Base-by-base conservation (phyloP, 2,888 invertebrate genomes). In the Odontothrips loti region DNA sequence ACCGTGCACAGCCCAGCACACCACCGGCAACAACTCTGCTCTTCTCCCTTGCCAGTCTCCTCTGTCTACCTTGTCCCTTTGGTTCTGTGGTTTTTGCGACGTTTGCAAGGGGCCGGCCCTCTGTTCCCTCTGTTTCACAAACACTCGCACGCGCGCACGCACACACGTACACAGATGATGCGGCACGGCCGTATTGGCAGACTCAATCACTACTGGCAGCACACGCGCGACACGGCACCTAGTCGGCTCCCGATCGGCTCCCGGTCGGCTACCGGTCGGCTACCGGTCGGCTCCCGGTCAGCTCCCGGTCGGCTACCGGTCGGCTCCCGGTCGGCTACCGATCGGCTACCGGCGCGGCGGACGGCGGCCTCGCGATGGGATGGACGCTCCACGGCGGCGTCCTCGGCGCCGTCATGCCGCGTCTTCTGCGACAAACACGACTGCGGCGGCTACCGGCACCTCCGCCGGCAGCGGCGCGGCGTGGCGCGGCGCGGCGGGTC, bases 401-500 rank as follows among this genome's bases (percentile, higher is more conserved):
- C 58, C 58, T 20, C 58, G 58, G 58, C 58, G 34, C 3, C 34
- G 34, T 58, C 58, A 58, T 58, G 58, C 58, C 20, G 58, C 58
- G 34, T 43, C 34, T 43, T 43, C 34, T 43, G 34, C 58, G 68
- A 27, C n/a, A 75, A 75, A 75, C 68, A 75, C 68, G 68, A 75
- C 68, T 75, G 58, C 58, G 58, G 58, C 27, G 23, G 68, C 68
- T 6, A 11, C 68, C n/a, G 23, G n/a, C n/a, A 11, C 68, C 23
- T n/a, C 27, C 10, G 23, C 11, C 23, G 6, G 23, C 23, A 1
- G 68, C 27, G 68, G 68, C 68, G 68, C 4, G 68, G 68, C 68
- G 68, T 9, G 68, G 68, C 68, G 68, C 9, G 68, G 68, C 68
- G 68, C 23, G 27, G 68, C 68, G 68, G n/a, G 68, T 75, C 68